A percentile compares a stretch with the other conserved stretches of the same genome.
These are phyloP conservation scores for Gymnorhina tibicen DNA, from an alignment of 2,113 vertebrate species.

Conservation along the genomic window DNA sequence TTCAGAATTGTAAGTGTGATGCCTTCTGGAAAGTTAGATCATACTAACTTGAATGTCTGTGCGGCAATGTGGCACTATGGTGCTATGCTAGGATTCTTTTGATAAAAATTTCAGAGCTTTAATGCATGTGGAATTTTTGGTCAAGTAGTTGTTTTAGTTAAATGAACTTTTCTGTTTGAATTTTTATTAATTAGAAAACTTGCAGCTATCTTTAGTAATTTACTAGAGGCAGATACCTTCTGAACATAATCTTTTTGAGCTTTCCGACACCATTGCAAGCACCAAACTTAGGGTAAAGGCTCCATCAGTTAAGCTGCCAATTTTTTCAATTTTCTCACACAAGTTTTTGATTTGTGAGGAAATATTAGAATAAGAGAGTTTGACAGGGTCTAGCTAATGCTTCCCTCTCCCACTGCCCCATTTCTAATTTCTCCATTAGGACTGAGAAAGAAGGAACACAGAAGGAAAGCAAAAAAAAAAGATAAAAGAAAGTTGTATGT, in stretches of 20 bases:
- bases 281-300: background rate
- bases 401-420: background rate
- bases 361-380: background rate
- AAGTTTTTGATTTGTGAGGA: background rate
- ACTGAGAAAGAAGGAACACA: background rate
- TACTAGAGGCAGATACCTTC: background rate
- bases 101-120: background rate
- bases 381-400: rapidly evolving
- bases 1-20: background rate
- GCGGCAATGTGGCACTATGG: background rate
- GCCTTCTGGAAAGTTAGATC: background rate
- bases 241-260: background rate
- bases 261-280: background rate
- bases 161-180: background rate
- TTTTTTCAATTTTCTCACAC: background rate
- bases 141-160: background rate
- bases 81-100: background rate
- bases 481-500: background rate
- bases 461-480: background rate
- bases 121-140: background rate
- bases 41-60: background rate
- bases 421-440: background rate
- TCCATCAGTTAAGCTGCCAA: background rate
- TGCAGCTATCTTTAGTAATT: background rate
- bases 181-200: background rate